phyloP scores from a whole-genome alignment of 2,888 invertebrate genomes.

The Agonum fuliginosum region DNA sequence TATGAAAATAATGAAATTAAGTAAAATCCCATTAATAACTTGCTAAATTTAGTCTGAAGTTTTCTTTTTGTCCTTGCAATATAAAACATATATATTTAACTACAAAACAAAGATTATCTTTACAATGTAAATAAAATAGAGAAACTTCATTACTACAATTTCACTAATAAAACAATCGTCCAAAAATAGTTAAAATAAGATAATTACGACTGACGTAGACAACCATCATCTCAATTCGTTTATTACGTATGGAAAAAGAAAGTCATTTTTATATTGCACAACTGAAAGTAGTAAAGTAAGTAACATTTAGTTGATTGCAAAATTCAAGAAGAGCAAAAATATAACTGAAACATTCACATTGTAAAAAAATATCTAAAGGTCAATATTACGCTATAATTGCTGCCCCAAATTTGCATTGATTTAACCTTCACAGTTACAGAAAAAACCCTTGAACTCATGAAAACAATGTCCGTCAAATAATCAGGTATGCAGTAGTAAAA shows the following conservation, averaged over 20 bases:
- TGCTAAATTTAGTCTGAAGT: neutral
- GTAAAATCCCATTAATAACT: neutral
- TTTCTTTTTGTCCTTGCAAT: neutral
- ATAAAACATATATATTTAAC: neutral
- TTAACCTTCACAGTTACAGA: neutral
- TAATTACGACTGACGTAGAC: too few species aligned
- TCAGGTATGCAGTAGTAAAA: slow-evolving; percentile 1
- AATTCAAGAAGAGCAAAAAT: neutral
- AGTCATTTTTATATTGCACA: neutral
- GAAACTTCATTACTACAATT: too few species aligned
- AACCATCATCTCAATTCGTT: too few species aligned
- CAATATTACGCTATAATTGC: neutral
- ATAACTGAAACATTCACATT: neutral
- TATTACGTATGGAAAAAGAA: neutral
- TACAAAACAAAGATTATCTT: neutral
- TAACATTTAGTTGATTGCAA: slow-evolving; percentile 1
- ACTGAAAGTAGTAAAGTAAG: neutral
- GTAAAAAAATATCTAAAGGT: neutral
- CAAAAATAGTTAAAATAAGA: too few species aligned
- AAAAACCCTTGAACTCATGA: slow-evolving; percentile 26
- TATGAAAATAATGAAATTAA: neutral
- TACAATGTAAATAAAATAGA: neutral
- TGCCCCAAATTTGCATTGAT: slow-evolving; percentile 13
- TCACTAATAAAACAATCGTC: too few species aligned
- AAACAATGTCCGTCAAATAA: neutral